A percentile compares a stretch with the other conserved stretches of the same genome.
phyloP scores from a whole-genome alignment of 2,888 invertebrate genomes.

The Halocaridina rubra region DNA sequence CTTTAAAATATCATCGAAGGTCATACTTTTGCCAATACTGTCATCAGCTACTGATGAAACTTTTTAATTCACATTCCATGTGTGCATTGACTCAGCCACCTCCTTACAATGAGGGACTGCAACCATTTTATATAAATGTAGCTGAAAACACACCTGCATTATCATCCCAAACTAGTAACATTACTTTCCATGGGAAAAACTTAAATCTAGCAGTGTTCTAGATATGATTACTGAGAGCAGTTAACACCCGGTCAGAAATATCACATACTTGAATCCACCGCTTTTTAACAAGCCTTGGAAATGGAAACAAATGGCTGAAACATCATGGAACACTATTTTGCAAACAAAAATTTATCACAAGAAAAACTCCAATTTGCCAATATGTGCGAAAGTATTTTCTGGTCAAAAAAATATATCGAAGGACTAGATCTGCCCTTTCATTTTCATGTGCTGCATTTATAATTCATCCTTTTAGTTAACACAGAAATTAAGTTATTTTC shows the following conservation, averaged over 20 bases:
- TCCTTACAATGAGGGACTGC: not conserved
- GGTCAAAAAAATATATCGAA: not conserved
- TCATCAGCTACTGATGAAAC: no score
- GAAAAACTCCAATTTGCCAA: not conserved
- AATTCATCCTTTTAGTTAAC: no score
- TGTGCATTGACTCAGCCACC: not conserved
- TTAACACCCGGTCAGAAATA: conserved; percentile 6
- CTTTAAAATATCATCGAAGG: no score
- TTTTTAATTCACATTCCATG: not conserved
- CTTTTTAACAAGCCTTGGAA: conserved; percentile 19
- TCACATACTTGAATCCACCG: conserved; percentile 26
- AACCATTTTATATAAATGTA: not conserved
- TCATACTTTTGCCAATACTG: no score
- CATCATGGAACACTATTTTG: not conserved
- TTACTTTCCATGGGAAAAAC: no score
- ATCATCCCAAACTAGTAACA: no score
- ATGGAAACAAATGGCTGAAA: not conserved
- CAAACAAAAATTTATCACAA: not conserved
- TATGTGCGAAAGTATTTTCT: not conserved
- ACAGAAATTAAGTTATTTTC: no score
- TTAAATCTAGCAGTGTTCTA: not conserved
- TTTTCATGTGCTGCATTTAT: no score
- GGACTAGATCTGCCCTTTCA: no score
- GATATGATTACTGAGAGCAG: not conserved
- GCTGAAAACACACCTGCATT: not conserved